Conservation (phyloP, 2,113 vertebrate genomes). For the Gnathonemus echidnorhynchus region DNA sequence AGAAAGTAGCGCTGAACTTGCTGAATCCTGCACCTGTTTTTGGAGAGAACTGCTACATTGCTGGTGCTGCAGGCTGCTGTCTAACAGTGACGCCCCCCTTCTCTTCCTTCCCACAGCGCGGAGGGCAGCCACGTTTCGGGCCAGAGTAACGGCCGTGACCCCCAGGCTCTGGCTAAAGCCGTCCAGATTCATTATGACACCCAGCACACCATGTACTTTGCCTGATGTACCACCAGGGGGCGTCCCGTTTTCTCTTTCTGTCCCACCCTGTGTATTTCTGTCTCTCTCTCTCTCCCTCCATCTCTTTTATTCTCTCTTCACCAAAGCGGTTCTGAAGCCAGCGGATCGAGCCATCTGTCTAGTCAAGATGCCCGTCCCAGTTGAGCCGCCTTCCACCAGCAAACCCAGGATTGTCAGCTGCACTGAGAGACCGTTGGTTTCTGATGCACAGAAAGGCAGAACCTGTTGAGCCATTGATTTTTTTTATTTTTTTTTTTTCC, state of each 20-base stretch:
- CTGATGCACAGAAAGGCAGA: constrained; percentile 62
- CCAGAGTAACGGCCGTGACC: constrained; percentile 95
- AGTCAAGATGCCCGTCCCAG: constrained; percentile 41
- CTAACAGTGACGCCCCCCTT: neutral
- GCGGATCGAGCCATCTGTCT: constrained; percentile 22
- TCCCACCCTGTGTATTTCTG: constrained; percentile 5
- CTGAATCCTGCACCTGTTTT: neutral
- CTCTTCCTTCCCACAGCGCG: constrained; percentile 63
- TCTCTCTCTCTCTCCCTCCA: constrained; percentile 19
- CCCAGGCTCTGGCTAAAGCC: constrained; percentile 92
- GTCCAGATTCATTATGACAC: constrained; percentile 99
- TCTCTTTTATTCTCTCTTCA: constrained; percentile 44
- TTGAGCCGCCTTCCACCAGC: constrained; percentile 74
- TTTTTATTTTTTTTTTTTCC: constrained; percentile 34
- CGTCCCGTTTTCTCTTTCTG: constrained; percentile 22
- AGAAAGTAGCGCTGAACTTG: neutral
- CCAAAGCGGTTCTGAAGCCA: constrained; percentile 54
- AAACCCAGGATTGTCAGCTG: constrained; percentile 62
- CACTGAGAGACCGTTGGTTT: constrained; percentile 66
- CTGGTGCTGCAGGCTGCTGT: neutral
- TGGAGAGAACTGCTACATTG: neutral
- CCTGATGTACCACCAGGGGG: constrained; percentile 64
- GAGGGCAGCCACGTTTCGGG: constrained; percentile 97
- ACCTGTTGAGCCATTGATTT: constrained; percentile 77
- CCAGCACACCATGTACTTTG: constrained; percentile 98